Percentiles rank a stretch among this genome's conserved stretches.
Conservation (phyloP, 2,797 vertebrate species). For the Sandelia bainsii region DNA sequence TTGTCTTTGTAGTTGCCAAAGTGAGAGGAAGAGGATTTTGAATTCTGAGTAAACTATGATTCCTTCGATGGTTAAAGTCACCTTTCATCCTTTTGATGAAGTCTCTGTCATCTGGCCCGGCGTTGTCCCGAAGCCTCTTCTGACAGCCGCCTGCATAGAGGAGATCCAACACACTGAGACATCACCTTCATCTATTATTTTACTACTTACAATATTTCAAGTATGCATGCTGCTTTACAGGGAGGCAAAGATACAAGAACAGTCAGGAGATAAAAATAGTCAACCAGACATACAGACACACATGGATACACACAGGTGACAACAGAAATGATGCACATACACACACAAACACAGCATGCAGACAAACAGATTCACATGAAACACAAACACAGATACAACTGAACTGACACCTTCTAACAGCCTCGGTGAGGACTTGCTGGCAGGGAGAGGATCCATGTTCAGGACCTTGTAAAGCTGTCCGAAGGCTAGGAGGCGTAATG, state of each 20-base stretch:
- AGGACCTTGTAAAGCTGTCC: conserved; percentile 94
- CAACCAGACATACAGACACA: neutral
- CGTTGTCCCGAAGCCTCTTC: conserved; percentile 93
- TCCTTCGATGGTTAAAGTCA: conserved; percentile 76
- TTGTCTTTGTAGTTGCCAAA: too few relatives aligned
- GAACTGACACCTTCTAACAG: conserved; percentile 88
- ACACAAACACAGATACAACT: conserved; percentile 8
- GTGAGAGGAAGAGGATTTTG: neutral
- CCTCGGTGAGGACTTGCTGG: conserved; percentile 89
- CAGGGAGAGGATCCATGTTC: conserved; percentile 93
- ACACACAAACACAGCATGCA: neutral
- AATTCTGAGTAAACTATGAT: too few relatives aligned
- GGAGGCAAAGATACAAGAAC: neutral
- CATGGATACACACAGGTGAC: too few relatives aligned
- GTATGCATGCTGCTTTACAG: neutral
- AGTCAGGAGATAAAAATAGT: neutral
- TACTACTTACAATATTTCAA: too few relatives aligned
- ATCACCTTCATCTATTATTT: too few relatives aligned
- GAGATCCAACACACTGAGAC: conserved; percentile 1
- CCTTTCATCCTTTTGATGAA: conserved; percentile 96
- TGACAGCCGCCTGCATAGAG: conserved; percentile 80
- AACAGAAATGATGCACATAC: too few relatives aligned
- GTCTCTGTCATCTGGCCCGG: conserved; percentile 91
- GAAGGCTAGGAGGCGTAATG: conserved; percentile 92
- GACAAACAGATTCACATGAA: conserved; percentile 5